Percentiles rank a stretch among this genome's conserved stretches.
phyloP scores from a whole-genome alignment of 2,888 invertebrate species.

The Oegoconia quadripuncta region DNA sequence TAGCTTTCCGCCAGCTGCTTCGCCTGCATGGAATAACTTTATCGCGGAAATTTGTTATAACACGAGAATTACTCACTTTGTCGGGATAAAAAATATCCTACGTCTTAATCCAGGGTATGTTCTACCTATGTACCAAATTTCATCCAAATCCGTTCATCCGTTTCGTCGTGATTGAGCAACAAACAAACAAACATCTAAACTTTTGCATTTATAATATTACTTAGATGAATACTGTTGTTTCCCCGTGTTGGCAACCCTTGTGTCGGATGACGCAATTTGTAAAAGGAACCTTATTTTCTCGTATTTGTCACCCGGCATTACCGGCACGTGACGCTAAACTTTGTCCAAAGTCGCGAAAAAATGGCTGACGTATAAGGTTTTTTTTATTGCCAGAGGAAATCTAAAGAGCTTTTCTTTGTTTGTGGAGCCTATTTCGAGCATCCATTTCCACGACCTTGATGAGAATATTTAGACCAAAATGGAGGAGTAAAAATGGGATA shows the following conservation, averaged over 20 bases:
- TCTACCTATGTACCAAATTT: too few relatives aligned
- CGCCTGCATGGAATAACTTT: too few relatives aligned
- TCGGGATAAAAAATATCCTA: too few relatives aligned
- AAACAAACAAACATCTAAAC: too few relatives aligned
- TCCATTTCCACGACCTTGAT: neutral
- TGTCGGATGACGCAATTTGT: constrained; percentile 8
- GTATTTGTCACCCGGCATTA: constrained; percentile 21
- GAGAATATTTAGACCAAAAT: too few relatives aligned
- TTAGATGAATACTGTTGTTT: neutral
- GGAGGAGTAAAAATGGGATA: too few relatives aligned
- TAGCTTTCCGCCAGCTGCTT: too few relatives aligned
- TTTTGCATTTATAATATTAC: neutral
- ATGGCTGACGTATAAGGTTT: neutral
- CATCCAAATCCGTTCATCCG: too few relatives aligned
- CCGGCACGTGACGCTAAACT: constrained; percentile 2
- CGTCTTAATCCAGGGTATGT: too few relatives aligned
- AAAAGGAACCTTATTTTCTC: constrained; percentile 18
- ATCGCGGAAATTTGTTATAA: too few relatives aligned
- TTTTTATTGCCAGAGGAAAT: neutral
- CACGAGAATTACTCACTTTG: too few relatives aligned
- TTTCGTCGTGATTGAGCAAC: too few relatives aligned
- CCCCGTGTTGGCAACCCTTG: constrained; percentile 3
- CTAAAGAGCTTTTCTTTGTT: neutral
- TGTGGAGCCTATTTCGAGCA: neutral
- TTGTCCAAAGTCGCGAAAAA: constrained; percentile 1